phyloP scores from a whole-genome alignment of 53 echinoderm and acorn worm species.

The Actinopyga echinites region DNA sequence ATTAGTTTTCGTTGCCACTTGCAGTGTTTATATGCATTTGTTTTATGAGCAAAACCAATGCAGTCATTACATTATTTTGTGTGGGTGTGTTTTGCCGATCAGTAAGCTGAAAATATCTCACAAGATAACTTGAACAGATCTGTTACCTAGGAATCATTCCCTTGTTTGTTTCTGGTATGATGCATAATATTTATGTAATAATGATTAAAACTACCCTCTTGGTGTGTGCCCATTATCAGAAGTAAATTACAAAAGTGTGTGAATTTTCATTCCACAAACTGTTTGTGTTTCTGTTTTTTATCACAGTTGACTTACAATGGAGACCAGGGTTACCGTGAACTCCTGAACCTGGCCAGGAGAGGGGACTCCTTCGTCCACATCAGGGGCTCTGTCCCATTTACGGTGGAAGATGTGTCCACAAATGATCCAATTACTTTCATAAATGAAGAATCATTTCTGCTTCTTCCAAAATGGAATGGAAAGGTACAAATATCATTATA shows the following conservation, averaged over 20 bases:
- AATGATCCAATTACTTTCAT: conserved; percentile 92
- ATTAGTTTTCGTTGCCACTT: no score
- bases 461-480: conserved; percentile 88
- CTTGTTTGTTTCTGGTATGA: no score
- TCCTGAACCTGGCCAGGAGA: conserved; percentile 57
- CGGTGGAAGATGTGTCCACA: conserved; percentile 66
- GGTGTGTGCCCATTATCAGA: no score
- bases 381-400: conserved; percentile 60
- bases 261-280: background rate
- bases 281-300: background rate
- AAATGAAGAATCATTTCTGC: conserved; percentile 81
- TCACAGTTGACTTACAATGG: conserved; percentile 66
- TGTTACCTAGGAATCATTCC: no score
- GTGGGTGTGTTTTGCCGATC: no score
- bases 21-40: conserved; percentile 11
- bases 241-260: no score
- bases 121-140: no score
- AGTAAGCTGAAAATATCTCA: no score
- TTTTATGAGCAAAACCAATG: background rate
- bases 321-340: conserved; percentile 31
- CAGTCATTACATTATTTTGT: background rate
- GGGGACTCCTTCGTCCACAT: conserved; percentile 60
- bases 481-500: no score
- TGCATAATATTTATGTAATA: no score
- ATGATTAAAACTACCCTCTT: no score